Conservation (phyloP, 2,888 invertebrate species). For the Oegoconia quadripuncta region DNA sequence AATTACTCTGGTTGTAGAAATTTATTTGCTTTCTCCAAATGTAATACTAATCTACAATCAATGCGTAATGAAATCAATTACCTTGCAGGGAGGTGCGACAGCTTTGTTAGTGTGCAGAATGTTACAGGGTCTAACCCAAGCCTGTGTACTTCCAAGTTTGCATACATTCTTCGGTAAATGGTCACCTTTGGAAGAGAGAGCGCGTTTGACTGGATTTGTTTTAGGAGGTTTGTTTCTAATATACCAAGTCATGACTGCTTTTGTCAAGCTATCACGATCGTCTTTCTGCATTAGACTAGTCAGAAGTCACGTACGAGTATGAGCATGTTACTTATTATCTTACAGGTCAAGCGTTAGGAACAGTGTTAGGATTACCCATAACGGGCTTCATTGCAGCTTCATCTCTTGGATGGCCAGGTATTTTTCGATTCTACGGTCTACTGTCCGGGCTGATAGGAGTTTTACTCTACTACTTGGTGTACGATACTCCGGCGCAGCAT, state of each 20-base stretch:
- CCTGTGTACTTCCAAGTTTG: conserved; percentile 81
- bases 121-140: conserved; percentile 83
- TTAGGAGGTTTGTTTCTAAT: conserved; percentile 66
- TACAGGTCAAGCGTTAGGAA: conserved; percentile 87
- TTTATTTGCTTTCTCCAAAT: neutral
- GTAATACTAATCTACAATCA: neutral
- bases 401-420: conserved; percentile 86
- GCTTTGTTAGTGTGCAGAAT: conserved; percentile 78
- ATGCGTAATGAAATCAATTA: neutral
- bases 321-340: too few relatives aligned
- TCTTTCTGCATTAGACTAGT: too few relatives aligned
- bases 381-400: conserved; percentile 86
- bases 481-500: conserved; percentile 83
- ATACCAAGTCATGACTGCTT: too few relatives aligned
- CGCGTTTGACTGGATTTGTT: conserved; percentile 75
- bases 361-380: conserved; percentile 84
- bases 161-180: conserved; percentile 84
- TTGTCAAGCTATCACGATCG: too few relatives aligned
- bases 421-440: conserved; percentile 86
- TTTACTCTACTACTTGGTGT: conserved; percentile 78
- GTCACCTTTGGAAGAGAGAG: conserved; percentile 82
- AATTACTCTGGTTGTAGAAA: too few relatives aligned
- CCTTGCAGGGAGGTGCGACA: conserved; percentile 76
- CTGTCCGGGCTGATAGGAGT: conserved; percentile 79
- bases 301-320: too few relatives aligned